Evolutionary conservation across 2,888 invertebrate genomes (phyloP), one percentile per base, ranked within the genome.

Genomic region (Aproaerema taeniolella): DNA sequence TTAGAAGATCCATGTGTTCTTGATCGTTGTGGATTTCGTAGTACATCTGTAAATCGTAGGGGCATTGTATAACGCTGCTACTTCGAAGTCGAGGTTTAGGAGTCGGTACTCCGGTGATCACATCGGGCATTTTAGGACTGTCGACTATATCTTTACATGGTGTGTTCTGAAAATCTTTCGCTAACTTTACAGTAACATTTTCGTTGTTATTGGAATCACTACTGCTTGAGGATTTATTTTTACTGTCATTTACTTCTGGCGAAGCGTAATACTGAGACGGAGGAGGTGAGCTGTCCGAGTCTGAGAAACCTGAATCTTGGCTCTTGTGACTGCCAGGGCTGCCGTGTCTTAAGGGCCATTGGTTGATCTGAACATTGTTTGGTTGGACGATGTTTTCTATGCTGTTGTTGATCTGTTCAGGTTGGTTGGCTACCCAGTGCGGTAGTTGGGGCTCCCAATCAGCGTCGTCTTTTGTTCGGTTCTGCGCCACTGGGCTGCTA

Each of bases 271-370:
- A 81, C 48, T 86, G 81, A 1, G 82, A 80, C 2, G 68, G 70
- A 0, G 87, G 86, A n/a, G 89, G 88, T 1, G 91, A 91, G 52
- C 88, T 89, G 56, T 93, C 93, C 0, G 93, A 92, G 59, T 94
- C 94, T 0, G 93, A 93, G 70, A 94, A 94, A 1, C 94, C 94
- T 1, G 93, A 94, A 70, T 93, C 93, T 71, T 93, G 92, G 59
- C 93, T 93, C 46, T 92, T 91, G 47, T 92, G 92, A 65, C 92
- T 92, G 16, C 76, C 90, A 49, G 81, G 89, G 61, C 86, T 89
- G 58, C 82, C 88, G 44, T 79, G 86, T 13, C 87, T 69, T 15
- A 82, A 67, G 20, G 85, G 85, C 87, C 87, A 87, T 46, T 73
- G 80, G 52, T 81, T 75, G 41, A 75, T 58, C 52, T 64, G 81